A percentile compares a stretch with the other conserved stretches of the same genome.
Evolutionary conservation across 1,140 invertebrate genomes (phyloP).

Genomic region (Scaptomyza montana): DNA sequence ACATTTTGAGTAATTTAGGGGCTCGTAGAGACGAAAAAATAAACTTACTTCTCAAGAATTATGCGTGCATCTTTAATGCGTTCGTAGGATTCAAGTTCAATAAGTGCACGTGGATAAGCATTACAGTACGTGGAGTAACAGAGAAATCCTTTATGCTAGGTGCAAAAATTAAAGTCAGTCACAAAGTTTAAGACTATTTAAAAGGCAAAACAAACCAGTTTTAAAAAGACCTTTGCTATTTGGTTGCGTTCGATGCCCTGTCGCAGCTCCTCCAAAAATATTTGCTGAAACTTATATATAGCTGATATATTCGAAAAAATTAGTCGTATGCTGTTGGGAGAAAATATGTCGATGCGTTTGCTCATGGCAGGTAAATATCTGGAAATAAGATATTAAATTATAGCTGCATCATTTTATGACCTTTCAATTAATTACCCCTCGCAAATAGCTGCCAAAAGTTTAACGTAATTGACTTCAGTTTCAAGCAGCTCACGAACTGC

Average conservation of each 20-base stretch:
- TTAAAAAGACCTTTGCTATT: constrained; percentile 81
- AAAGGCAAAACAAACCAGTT: constrained; percentile 60
- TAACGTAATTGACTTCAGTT: constrained; percentile 83
- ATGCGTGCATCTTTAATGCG: constrained; percentile 76
- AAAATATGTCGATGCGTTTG: constrained; percentile 83
- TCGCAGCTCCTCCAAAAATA: constrained; percentile 72
- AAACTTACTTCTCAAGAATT: constrained; percentile 77
- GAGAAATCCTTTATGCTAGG: constrained; percentile 89
- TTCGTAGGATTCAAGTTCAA: constrained; percentile 82
- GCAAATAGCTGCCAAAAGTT: constrained; percentile 76
- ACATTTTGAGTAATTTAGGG: neutral
- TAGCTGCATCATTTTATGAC: neutral
- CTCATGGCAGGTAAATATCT: constrained; percentile 82
- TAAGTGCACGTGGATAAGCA: constrained; percentile 88
- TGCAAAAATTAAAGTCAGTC: constrained; percentile 27
- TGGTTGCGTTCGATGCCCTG: constrained; percentile 78
- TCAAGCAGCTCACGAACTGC: constrained; percentile 79
- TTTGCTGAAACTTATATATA: constrained; percentile 78
- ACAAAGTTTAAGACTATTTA: neutral
- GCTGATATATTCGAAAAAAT: constrained; percentile 81
- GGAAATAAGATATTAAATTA: neutral
- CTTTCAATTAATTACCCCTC: constrained; percentile 63
- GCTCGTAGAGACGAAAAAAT: no score
- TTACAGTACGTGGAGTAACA: constrained; percentile 97
- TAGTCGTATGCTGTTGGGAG: constrained; percentile 76